Conservation (phyloP, 2,888 invertebrate genomes). For the Lasioglossum villosulum region DNA sequence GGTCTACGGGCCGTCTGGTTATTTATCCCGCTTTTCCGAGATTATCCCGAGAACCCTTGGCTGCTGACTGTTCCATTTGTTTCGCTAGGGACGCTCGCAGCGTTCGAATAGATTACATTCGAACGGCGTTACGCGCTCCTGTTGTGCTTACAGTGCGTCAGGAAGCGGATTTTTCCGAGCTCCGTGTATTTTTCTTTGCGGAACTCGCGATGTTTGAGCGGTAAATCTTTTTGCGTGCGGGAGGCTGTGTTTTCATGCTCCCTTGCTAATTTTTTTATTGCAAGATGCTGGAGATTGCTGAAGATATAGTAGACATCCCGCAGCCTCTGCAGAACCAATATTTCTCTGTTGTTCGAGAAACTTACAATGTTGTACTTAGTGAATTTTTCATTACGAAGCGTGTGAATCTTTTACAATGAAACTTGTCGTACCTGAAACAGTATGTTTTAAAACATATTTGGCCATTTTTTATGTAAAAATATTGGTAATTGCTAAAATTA, state of each 20-base stretch:
- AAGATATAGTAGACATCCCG: background rate
- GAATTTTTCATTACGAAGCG: background rate
- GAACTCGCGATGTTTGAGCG: background rate
- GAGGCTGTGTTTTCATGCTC: background rate
- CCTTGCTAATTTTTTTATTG: background rate
- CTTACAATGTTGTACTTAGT: background rate
- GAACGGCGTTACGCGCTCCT: background rate
- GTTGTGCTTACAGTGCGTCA: background rate
- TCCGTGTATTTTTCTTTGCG: background rate
- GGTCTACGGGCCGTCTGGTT: slow-evolving; percentile 70
- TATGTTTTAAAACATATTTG: background rate
- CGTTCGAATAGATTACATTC: background rate
- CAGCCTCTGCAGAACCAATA: background rate
- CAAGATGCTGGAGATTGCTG: background rate
- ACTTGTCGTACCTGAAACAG: background rate
- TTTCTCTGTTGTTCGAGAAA: background rate
- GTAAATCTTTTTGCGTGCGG: background rate
- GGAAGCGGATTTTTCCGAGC: background rate
- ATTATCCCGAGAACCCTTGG: slow-evolving; percentile 63
- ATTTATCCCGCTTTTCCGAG: slow-evolving; percentile 72
- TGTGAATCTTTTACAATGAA: background rate
- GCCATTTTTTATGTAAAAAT: background rate
- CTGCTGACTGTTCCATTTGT: slow-evolving; percentile 57
- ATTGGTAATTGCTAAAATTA: background rate
- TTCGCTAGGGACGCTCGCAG: slow-evolving; percentile 25